Base-by-base conservation (phyloP, 2,888 invertebrate species). In the Chironomus riparius region DNA sequence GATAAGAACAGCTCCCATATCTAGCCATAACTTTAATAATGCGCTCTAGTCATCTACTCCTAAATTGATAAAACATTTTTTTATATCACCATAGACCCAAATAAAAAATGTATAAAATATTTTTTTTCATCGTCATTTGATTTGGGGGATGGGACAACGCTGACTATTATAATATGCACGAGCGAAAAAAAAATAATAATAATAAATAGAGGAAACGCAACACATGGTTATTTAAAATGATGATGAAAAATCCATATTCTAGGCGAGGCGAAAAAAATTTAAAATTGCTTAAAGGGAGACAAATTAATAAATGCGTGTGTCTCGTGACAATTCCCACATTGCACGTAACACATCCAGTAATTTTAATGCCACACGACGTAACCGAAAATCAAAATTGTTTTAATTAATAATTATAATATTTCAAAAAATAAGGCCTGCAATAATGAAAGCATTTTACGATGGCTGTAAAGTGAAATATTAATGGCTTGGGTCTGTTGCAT, bases 401-500 rank as follows among this genome's bases (percentile, higher is more conserved):
- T 71, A 71, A 71, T 71, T 71, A 71, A 71, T 71, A 71, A 71
- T 71, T 71, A 56, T 15, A 47, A 56, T 56, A 56, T 56, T 68
- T 68, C 21, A 65, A 65, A 28, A 15, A 48, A 47, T 13, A 47
- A 48, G n/a, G n/a, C 15, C 38, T 15, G 69, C 2, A 1, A 28
- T 28, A 69, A 47, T 15, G 21, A 24, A 65, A 13, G 24, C 65
- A 65, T 38, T 38, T 38, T 10, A 38, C 38, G 38, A 10, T 38
- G 38, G 38, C 1, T 38, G 38, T 38, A 38, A 38, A 21, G 65
- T 18, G 22, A 65, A 65, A 24, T 24, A 13, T 24, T 65, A 24
- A 65, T 65, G 21, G 12, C 18, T 65, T 22, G 65, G 21, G 65
- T 24, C 22, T 65, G 65, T 65, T 65, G 65, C 65, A 24, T 65